phyloP scores from a whole-genome alignment of 2,797 vertebrate species.

The Lacerta viridis region DNA sequence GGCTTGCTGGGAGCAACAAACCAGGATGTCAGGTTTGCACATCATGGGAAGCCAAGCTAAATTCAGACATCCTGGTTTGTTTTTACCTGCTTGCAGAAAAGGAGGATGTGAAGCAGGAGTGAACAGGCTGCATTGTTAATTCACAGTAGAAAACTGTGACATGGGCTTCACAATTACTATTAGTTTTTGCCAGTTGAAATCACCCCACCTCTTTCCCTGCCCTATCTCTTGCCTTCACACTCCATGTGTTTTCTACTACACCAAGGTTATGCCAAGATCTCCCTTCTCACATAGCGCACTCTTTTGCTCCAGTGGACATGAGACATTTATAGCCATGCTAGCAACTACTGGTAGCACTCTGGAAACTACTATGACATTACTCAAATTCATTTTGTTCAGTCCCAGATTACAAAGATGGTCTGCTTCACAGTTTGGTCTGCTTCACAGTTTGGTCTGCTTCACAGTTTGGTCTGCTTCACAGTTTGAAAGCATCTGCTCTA shows the following conservation, averaged over 20 bases:
- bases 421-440: neutral
- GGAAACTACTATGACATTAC: neutral
- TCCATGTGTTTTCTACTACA: neutral
- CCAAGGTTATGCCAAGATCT: neutral
- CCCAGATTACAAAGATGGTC: neutral
- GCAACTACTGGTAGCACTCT: neutral
- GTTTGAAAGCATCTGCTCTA: neutral
- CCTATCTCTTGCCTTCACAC: neutral
- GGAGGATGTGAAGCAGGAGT: no score
- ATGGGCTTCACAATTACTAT: neutral
- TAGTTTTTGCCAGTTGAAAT: constrained; percentile 3
- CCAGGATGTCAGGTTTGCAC: no score
- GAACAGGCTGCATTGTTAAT: neutral
- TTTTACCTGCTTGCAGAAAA: no score
- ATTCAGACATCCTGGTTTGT: no score
- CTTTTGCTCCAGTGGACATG: neutral
- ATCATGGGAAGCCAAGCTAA: no score
- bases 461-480: neutral
- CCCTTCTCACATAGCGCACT: neutral
- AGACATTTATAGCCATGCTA: no score
- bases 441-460: neutral
- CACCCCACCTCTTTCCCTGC: neutral
- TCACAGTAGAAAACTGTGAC: neutral
- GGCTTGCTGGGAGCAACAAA: no score
- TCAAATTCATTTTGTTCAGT: neutral